Evolutionary conservation across 2,113 vertebrate species (phyloP), one percentile per base, ranked within the genome.

Genomic region (Melanotaenia duboulayi): DNA sequence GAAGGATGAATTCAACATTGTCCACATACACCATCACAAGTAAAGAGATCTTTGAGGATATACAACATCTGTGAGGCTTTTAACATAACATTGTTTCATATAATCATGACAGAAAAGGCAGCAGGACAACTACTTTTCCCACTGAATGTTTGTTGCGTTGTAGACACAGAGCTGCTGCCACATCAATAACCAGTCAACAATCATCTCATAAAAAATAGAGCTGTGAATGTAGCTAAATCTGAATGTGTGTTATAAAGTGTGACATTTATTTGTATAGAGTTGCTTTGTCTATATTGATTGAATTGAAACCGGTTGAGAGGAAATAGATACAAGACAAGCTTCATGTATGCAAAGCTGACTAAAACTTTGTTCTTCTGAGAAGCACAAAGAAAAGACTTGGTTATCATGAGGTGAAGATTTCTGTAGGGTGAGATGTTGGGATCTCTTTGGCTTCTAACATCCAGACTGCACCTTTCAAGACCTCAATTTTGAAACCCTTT

Each of bases 401-500:
- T 39, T 39, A 44, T 70, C 64, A 60, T 56, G 46, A 35, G 42
- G 55, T 70, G n/a, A n/a, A n/a, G 17, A 66, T 74, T 82, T 89
- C 56, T 70, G 61, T 23, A 11, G 75, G 62, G n/a, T 59, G 56
- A 74, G 65, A 73, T 76, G 63, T 58, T 61, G 57, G 72, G 59
- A 12, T 63, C 48, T 65, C 62, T 76, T 56, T 71, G 57, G 64
- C 71, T 74, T 71, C 46, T 65, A 42, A 48, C 25, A 1, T 76
- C 28, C 20, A 57, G 55, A 57, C 76, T 83, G 71, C 75, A 83
- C 86, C 85, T 85, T 81, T 87, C 61, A 76, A 88, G 88, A 91
- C 83, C 91, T 88, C 88, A 92, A 92, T 91, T 89, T 90, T 69
- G 46, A 83, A 88, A 81, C 35, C 40, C 85, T 89, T 76, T 87